Conservation (phyloP, 1,140 invertebrate species). For the Anoplolepis gracilipes region DNA sequence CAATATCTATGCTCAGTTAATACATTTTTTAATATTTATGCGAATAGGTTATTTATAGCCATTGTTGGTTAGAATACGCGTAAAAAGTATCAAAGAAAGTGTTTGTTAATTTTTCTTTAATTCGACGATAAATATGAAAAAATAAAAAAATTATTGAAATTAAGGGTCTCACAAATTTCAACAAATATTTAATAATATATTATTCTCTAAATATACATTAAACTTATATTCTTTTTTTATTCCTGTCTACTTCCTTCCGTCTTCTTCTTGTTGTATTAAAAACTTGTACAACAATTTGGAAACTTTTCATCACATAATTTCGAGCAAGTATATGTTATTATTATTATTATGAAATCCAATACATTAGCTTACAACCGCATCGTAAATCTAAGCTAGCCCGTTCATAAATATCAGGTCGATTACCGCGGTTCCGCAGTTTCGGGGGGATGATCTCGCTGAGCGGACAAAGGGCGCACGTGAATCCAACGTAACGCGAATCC, state of each 20-base stretch:
- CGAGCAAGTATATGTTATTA: no score
- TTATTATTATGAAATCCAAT: no score
- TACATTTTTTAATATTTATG: background rate
- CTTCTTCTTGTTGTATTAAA: no score
- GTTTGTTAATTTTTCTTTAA: background rate
- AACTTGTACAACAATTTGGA: no score
- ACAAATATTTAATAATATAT: no score
- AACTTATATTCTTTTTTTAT: no score
- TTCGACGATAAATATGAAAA: background rate
- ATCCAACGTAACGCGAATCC: slow-evolving; percentile 66
- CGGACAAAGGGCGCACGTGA: slow-evolving; percentile 53
- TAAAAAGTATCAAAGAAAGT: background rate
- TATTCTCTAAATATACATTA: no score
- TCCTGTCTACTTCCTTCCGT: no score
- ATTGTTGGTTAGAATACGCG: background rate
- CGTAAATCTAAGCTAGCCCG: background rate
- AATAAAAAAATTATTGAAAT: background rate
- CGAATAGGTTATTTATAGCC: background rate
- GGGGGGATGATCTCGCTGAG: background rate
- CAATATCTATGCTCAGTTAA: background rate
- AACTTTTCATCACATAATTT: no score
- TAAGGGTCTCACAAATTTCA: no score
- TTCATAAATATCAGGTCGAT: slow-evolving; percentile 18
- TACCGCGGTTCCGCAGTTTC: background rate
- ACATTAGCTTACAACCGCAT: background rate